phyloP scores from a whole-genome alignment of 1,140 invertebrate genomes.

The Epicauta chinensis region DNA sequence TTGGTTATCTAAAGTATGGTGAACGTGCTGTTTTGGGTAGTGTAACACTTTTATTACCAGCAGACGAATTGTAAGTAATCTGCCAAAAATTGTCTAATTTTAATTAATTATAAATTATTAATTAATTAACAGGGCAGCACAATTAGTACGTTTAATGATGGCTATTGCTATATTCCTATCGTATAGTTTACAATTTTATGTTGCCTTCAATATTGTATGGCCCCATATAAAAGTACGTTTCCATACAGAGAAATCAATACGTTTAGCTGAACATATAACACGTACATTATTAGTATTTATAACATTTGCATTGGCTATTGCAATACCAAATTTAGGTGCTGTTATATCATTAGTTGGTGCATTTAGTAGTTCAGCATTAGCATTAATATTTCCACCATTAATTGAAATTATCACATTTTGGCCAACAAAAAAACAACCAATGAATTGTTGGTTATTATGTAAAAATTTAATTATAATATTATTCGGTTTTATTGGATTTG shows the following conservation, averaged over 20 bases:
- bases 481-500: conserved; percentile 69
- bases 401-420: conserved; percentile 83
- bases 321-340: conserved; percentile 80
- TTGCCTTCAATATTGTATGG: conserved; percentile 86
- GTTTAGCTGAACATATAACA: conserved; percentile 60
- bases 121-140: conserved; percentile 71
- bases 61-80: conserved; percentile 60
- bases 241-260: conserved; percentile 50
- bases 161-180: conserved; percentile 80
- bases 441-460: conserved; percentile 56
- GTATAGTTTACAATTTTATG: conserved; percentile 88
- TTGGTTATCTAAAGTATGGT: conserved; percentile 86
- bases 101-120: conserved; percentile 21
- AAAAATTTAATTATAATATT: conserved; percentile 66
- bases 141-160: conserved; percentile 76
- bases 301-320: conserved; percentile 75
- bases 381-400: conserved; percentile 84
- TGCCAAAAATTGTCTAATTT: neutral
- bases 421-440: conserved; percentile 54
- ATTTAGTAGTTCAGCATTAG: conserved; percentile 80
- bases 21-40: conserved; percentile 64
- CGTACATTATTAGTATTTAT: conserved; percentile 65
- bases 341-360: conserved; percentile 90
- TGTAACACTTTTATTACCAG: conserved; percentile 78
- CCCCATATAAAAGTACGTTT: conserved; percentile 59